phyloP scores from a whole-genome alignment of 1,140 invertebrate species.

The Bombus superbus region DNA sequence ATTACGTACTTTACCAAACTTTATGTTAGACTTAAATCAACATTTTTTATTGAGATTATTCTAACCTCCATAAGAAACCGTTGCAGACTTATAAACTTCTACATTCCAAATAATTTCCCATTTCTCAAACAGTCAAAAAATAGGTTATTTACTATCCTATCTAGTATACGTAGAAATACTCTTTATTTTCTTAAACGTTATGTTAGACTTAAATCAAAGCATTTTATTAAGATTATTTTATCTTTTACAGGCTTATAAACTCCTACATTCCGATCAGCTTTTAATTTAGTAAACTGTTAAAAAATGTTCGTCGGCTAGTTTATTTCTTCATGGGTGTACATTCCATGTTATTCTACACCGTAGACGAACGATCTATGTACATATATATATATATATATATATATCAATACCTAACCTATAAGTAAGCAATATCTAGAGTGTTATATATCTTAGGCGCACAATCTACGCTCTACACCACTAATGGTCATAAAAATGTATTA shows the following conservation, averaged over 20 bases:
- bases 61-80: neutral
- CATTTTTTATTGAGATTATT: neutral
- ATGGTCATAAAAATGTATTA: constrained; percentile 17
- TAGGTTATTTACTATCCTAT: neutral
- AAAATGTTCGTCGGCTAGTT: neutral
- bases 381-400: neutral
- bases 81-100: neutral
- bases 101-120: no score
- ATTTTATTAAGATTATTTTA: neutral
- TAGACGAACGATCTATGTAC: neutral
- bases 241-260: neutral
- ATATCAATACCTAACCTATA: neutral
- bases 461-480: neutral
- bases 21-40: neutral
- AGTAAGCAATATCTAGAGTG: neutral
- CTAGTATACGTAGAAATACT: neutral
- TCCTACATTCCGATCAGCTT: neutral
- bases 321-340: neutral
- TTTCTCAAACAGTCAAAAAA: neutral
- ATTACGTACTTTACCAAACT: no score
- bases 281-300: no score
- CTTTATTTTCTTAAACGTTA: neutral
- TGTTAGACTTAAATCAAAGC: neutral
- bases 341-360: neutral
- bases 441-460: neutral